Evolutionary conservation across 2,797 vertebrate genomes (phyloP).

Genomic region (Enteromius paludinosus): DNA sequence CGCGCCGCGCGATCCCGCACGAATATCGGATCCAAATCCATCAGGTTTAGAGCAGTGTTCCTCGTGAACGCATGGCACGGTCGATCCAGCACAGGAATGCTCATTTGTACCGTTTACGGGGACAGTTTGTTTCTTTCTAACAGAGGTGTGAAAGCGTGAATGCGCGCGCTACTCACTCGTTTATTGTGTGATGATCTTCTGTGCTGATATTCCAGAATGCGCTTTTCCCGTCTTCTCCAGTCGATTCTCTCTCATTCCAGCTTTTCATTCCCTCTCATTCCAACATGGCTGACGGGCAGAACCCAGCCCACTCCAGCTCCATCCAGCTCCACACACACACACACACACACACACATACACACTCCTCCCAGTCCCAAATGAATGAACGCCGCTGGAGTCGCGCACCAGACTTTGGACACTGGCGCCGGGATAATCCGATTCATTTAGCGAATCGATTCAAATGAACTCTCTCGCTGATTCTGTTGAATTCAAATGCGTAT

Average conservation of each 20-base stretch:
- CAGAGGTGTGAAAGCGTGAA: too few species aligned
- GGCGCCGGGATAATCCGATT: neutral
- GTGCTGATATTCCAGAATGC: neutral
- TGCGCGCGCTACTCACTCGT: slow-evolving; percentile 19
- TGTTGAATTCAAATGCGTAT: neutral
- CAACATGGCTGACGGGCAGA: slow-evolving; percentile 67
- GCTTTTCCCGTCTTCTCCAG: slow-evolving; percentile 39
- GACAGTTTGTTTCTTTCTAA: neutral
- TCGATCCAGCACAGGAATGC: neutral
- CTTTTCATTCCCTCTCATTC: slow-evolving; percentile 56
- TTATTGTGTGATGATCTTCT: slow-evolving; percentile 10
- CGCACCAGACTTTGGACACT: neutral
- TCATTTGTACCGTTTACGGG: neutral
- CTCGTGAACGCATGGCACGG: slow-evolving; percentile 18
- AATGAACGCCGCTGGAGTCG: slow-evolving; percentile 28
- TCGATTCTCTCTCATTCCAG: slow-evolving; percentile 44
- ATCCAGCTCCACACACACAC: slow-evolving; percentile 32
- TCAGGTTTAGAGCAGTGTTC: neutral
- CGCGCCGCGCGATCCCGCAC: slow-evolving; percentile 2
- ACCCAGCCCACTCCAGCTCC: slow-evolving; percentile 41
- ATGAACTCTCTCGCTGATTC: neutral
- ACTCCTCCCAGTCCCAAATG: slow-evolving; percentile 42
- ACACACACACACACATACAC: neutral
- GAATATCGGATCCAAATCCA: neutral
- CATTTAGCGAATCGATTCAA: slow-evolving; percentile 6